Percentiles rank a stretch among this genome's conserved stretches.
Conservation (phyloP, 2,113 vertebrate genomes). For the Oryctolagus cuniculus region mOryCun1.1 NC_091439.1:93242001-93242500, state of each 20-base stretch:
- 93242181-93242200: neutral
- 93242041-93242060: neutral
- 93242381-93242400: neutral
- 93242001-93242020: neutral
- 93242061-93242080: neutral
- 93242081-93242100: neutral
- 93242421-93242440: too few species aligned
- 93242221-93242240: neutral
- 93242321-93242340: conserved; percentile 1
- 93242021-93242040: neutral
- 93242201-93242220: neutral
- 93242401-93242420: too few species aligned
- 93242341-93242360: neutral
- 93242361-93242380: neutral
- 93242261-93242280: neutral
- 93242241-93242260: neutral
- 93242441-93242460: too few species aligned
- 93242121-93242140: neutral
- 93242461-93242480: too few species aligned
- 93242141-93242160: neutral
- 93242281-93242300: neutral
- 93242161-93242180: neutral
- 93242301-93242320: neutral
- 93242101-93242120: neutral
- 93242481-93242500: too few species aligned